Percentiles rank a stretch among this genome's conserved stretches.
Evolutionary conservation across 2,113 vertebrate genomes (phyloP).

Genomic region (Lophura nycthemera): DNA sequence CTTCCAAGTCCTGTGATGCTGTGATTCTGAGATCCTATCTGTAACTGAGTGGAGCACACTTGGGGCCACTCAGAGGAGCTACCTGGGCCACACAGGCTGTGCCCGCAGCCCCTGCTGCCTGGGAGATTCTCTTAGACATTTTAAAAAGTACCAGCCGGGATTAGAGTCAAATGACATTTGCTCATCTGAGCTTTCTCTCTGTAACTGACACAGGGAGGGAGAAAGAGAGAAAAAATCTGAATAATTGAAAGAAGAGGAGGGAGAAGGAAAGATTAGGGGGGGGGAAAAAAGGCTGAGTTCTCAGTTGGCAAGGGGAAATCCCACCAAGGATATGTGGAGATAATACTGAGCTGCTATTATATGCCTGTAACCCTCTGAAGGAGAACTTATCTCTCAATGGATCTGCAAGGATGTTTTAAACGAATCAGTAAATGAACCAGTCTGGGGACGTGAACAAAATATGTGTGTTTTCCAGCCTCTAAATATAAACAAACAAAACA

Average conservation of each 20-base stretch:
- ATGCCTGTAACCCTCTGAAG: constrained; percentile 9
- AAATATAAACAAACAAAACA: constrained; percentile 70
- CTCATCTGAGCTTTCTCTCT: not conserved
- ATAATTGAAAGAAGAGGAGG: not conserved
- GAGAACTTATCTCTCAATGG: constrained; percentile 43
- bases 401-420: constrained; percentile 26
- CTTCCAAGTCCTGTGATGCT: too few relatives aligned
- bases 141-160: not conserved
- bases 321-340: not conserved
- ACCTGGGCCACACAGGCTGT: not conserved
- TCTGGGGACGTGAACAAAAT: constrained; percentile 53
- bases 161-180: not conserved
- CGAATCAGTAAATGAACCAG: constrained; percentile 36
- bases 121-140: not conserved
- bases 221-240: not conserved
- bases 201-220: not conserved
- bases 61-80: not conserved
- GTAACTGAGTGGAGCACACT: not conserved
- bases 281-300: not conserved
- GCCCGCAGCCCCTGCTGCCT: not conserved
- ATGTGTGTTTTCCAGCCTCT: constrained; percentile 37
- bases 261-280: not conserved
- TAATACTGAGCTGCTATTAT: constrained; percentile 32
- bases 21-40: not conserved
- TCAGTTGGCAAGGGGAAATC: constrained; percentile 18